Evolutionary conservation across 2,888 invertebrate genomes (phyloP), one percentile per base, ranked within the genome.

Genomic region (Acholoe squamosa): DNA sequence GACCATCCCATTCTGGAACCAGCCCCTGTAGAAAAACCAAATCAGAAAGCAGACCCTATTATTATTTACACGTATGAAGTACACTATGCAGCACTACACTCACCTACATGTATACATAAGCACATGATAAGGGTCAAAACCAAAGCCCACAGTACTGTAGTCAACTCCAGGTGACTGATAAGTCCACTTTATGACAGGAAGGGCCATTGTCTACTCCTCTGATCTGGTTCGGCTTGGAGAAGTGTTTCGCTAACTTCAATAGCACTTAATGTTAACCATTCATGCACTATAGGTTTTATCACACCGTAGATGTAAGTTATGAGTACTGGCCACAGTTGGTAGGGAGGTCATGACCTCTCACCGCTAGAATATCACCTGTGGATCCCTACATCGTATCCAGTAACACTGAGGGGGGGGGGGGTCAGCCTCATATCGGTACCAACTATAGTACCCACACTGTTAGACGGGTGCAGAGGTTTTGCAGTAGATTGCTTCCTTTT

Each of bases 171-270:
- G 61, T 61, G 71, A 71, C 71, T 28, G 28, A 28, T 28, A 28
- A 71, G 28, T 71, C 28, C 25, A 71, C 71, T 71, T 71, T 71
- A 71, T 28, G 80, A 80, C 80, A 34, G 34, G 19, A n/a, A 80
- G 80, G 80, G 43, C 43, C 33, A 80, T 80, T 80, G 80, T 80
- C 43, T 43, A 16, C 1, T 43, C 80, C 1, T 80, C 19, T 33
- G 80, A 80, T 80, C 34, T 80, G 80, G 80, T 43, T 80, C 0
- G 43, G 22, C 33, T 80, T 34, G 80, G 12, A 43, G 80, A 43
- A 80, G 80, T 80, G 80, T 19, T 61, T 61, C 61, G 33, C 80
- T 34, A 16, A 80, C 16, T 80, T 34, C 33, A 80, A 43, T 34
- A 43, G 19, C 43, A 80, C 33, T 80, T 34, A 34, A 0, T 80